Conservation (phyloP, 2,888 invertebrate genomes). For the Ectobius pallidus region DNA sequence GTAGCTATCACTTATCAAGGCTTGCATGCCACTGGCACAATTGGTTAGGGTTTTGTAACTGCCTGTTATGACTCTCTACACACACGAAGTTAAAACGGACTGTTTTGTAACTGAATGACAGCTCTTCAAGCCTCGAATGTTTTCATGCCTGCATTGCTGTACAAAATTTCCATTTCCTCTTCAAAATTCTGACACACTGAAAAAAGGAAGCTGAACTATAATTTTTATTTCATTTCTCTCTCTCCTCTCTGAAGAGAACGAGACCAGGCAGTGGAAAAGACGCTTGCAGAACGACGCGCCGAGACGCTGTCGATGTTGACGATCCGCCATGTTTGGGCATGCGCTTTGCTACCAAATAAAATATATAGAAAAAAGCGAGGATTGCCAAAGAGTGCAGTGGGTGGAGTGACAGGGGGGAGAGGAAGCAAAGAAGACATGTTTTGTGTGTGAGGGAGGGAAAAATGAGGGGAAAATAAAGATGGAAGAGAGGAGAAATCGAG, state of each 20-base stretch:
- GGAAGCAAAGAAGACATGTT: conserved; percentile 2
- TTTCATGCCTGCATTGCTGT: not conserved
- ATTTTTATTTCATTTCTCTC: not conserved
- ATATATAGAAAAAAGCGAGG: not conserved
- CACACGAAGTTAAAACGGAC: not conserved
- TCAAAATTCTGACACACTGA: conserved; percentile 24
- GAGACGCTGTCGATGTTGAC: conserved; percentile 22
- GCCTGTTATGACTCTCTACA: too few species aligned
- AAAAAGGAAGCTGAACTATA: conserved; percentile 9
- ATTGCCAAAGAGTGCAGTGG: not conserved
- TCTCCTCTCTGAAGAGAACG: not conserved
- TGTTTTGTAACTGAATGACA: not conserved
- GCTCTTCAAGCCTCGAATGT: not conserved
- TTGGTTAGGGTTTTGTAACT: too few species aligned
- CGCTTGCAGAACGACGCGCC: not conserved
- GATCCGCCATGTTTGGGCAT: conserved; percentile 33
- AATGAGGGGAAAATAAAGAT: conserved; percentile 25
- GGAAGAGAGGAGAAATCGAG: conserved; percentile 20
- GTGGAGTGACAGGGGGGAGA: conserved; percentile 19
- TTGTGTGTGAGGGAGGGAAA: conserved; percentile 10
- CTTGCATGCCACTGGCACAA: too few species aligned
- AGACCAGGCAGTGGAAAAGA: not conserved
- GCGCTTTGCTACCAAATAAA: conserved; percentile 13
- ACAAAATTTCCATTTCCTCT: conserved; percentile 13
- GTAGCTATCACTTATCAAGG: too few species aligned